phyloP scores from a whole-genome alignment of 2,113 vertebrate genomes.

The Lepus europaeus region DNA sequence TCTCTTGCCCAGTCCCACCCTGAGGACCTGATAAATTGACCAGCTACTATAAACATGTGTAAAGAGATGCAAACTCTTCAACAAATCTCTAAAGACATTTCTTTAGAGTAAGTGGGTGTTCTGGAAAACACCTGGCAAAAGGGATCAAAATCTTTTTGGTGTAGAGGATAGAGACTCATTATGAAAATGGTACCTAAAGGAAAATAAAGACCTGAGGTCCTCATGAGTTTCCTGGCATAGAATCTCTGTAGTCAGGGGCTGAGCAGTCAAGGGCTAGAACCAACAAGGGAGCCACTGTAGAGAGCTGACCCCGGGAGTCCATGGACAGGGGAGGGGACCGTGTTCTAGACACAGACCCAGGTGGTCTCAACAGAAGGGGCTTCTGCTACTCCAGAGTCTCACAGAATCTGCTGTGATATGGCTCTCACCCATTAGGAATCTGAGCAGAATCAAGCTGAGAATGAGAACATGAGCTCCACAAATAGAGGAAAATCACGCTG shows the following conservation, averaged over 20 bases:
- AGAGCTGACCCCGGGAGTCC: background rate
- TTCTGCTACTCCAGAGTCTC: background rate
- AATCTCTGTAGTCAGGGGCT: background rate
- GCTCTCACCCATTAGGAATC: background rate
- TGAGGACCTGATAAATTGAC: conserved; percentile 44
- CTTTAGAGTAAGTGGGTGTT: background rate
- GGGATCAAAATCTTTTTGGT: background rate
- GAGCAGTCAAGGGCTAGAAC: background rate
- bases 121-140: background rate
- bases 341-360: background rate
- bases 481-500: background rate
- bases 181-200: background rate
- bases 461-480: background rate
- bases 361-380: background rate
- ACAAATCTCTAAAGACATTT: background rate
- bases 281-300: background rate
- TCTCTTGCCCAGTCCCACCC: background rate
- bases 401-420: background rate
- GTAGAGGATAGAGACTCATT: background rate
- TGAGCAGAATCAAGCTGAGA: background rate
- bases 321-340: background rate
- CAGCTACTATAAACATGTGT: background rate
- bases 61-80: conserved; percentile 46
- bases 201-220: background rate
- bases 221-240: background rate